Base-by-base conservation (phyloP, 2,888 invertebrate species). In the Hydroisotoma schaefferi region DNA sequence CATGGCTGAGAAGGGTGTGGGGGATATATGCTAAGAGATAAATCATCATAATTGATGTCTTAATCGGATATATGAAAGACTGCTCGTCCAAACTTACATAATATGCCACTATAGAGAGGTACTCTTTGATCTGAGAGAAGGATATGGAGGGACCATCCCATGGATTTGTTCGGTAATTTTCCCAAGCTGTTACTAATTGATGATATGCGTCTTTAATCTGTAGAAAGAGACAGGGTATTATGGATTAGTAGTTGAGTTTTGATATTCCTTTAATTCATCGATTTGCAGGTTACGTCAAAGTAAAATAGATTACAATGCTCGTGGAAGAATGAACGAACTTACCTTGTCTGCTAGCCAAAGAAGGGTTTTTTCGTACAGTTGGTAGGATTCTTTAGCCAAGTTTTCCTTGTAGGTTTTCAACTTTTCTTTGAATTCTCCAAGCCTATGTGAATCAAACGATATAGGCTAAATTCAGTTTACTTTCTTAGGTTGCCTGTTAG, bases 271-370 rank as follows among this genome's bases (percentile, higher is more conserved):
- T 8, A 33, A 33, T 33, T 33, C 33, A 15, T 33, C 15, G 8
- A 33, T 33, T 33, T 33, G 8, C 15, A 33, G 33, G 15, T 33
- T 15, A 33, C 33, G 33, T 33, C 15, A 10, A 33, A 33, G 8
- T 33, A 33, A 33, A 33, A 33, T n/a, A 18, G n/a, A n/a, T n/a
- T n/a, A n/a, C n/a, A n/a, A n/a, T n/a, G n/a, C n/a, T n/a, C n/a
- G n/a, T n/a, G n/a, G n/a, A n/a, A n/a, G 10, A 43, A 8, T 43
- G 20, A 6, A n/a, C 18, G 43, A 6, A 43, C 18, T 43, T 10
- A 71, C 72, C 61, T 67, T 65, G 22, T 69, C 70, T 4, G 63
- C 58, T 38, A 67, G 47, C 67, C 69, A 70, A 6, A 62, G 46
- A 26, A 66, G 48, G 12, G 67, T 64, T 46, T 59, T 63, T 49